A percentile compares a stretch with the other conserved stretches of the same genome.
Conservation (phyloP, 2,113 vertebrate genomes). For the Felis catus region F.catus_Fca126_mat1.0 CM031422.1:12120001-12120500, state of each 20-base stretch:
- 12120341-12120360: background rate
- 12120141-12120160: background rate
- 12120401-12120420: background rate
- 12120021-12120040: background rate
- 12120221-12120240: background rate
- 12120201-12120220: background rate
- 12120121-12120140: background rate
- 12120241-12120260: constrained; percentile 17
- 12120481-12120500: background rate
- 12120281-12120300: background rate
- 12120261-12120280: background rate
- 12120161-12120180: background rate
- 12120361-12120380: background rate
- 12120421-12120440: background rate
- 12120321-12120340: background rate
- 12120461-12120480: background rate
- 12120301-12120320: background rate
- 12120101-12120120: background rate
- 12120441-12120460: background rate
- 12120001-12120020: background rate
- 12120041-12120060: background rate
- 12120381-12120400: background rate
- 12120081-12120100: background rate
- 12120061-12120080: background rate
- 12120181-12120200: background rate